phyloP scores from a whole-genome alignment of 2,113 vertebrate genomes.

The Psophia crepitans region DNA sequence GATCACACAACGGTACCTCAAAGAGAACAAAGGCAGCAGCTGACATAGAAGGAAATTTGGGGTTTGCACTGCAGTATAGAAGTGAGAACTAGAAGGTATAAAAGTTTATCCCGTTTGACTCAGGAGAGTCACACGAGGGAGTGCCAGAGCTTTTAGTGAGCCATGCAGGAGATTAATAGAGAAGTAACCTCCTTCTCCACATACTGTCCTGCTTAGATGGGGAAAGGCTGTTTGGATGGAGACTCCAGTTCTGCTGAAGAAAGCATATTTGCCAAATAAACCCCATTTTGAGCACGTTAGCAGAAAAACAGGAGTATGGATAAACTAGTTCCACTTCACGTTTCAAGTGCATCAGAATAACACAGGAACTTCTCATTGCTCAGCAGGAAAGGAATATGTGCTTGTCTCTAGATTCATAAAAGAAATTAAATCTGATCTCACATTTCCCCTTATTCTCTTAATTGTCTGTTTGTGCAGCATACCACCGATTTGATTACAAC shows the following conservation, averaged over 20 bases:
- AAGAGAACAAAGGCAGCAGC: not conserved
- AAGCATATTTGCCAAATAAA: not conserved
- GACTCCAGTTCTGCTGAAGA: constrained; percentile 12
- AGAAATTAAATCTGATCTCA: not conserved
- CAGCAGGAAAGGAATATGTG: not conserved
- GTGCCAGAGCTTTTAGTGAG: not conserved
- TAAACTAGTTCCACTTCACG: not conserved
- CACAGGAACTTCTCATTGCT: not conserved
- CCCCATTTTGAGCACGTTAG: not conserved
- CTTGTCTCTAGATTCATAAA: not conserved
- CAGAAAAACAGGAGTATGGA: not conserved
- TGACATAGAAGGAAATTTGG: not conserved
- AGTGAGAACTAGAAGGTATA: not conserved
- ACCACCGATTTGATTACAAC: not conserved
- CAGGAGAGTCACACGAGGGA: not conserved
- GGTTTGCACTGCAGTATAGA: not conserved
- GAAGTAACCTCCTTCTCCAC: not conserved
- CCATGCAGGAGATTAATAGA: not conserved
- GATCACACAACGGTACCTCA: not conserved
- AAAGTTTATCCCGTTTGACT: not conserved
- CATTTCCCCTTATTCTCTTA: not conserved
- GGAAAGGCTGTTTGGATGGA: not conserved
- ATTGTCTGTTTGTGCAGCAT: not conserved
- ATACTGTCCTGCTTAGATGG: not conserved
- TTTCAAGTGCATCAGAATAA: not conserved